A percentile compares a stretch with the other conserved stretches of the same genome.
These are phyloP conservation scores for Sinelater perroti DNA, from an alignment of 2,888 invertebrate genomes.

Conservation along the genomic window DNA sequence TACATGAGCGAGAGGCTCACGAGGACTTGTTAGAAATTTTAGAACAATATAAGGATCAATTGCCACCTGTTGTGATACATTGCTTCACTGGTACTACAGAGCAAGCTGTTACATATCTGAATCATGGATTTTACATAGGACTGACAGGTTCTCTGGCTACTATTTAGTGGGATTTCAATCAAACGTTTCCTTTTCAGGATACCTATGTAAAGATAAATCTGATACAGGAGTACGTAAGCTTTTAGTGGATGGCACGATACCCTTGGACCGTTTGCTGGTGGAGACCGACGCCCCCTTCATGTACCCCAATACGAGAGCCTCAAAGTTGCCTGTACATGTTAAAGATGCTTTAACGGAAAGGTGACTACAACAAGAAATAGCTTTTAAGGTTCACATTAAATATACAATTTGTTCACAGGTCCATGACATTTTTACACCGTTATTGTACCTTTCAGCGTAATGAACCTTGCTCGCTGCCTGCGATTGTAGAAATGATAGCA, in stretches of 20 bases:
- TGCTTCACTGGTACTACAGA: slow-evolving; percentile 91
- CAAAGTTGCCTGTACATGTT: slow-evolving; percentile 87
- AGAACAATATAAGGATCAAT: slow-evolving; percentile 59
- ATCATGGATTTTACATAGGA: slow-evolving; percentile 87
- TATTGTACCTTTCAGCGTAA: slow-evolving; percentile 97
- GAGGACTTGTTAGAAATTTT: slow-evolving; percentile 82
- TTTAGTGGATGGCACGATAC: slow-evolving; percentile 80
- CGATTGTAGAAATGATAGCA: slow-evolving; percentile 93
- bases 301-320: slow-evolving; percentile 94
- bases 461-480: slow-evolving; percentile 93
- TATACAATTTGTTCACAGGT: slow-evolving; percentile 62
- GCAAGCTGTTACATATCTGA: slow-evolving; percentile 83
- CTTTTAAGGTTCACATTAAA: not conserved
- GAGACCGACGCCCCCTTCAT: slow-evolving; percentile 96
- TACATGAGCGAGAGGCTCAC: slow-evolving; percentile 93
- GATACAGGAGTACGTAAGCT: slow-evolving; percentile 88
- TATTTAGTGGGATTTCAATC: not conserved
- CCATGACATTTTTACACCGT: slow-evolving; percentile 82
- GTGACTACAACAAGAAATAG: slow-evolving; percentile 55
- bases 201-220: slow-evolving; percentile 91
- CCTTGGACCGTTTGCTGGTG: slow-evolving; percentile 84
- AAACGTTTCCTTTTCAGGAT: slow-evolving; percentile 66
- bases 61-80: slow-evolving; percentile 89
- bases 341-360: slow-evolving; percentile 88
- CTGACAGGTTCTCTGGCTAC: slow-evolving; percentile 67